Conservation (phyloP, 2,797 vertebrate species). For the Hephaestus fuliginosus region DNA sequence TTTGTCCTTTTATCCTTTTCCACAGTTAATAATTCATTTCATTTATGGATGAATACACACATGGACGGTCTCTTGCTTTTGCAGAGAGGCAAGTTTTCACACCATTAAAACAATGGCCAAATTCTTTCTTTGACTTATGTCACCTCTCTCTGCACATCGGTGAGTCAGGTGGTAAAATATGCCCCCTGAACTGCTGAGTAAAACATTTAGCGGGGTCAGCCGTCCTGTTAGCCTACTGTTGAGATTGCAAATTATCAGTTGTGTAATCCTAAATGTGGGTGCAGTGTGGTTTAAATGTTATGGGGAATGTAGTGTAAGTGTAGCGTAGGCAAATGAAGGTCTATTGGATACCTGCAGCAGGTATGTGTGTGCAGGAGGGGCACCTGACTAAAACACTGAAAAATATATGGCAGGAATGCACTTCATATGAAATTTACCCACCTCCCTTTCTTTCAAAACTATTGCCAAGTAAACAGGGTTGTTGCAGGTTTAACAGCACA, state of each 20-base stretch:
- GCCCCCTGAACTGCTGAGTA: constrained; percentile 59
- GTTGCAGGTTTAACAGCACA: neutral
- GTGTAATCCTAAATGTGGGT: constrained; percentile 65
- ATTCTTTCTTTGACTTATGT: constrained; percentile 32
- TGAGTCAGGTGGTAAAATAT: constrained; percentile 33
- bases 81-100: constrained; percentile 14
- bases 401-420: neutral
- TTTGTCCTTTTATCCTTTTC: constrained; percentile 1
- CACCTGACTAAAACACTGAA: neutral
- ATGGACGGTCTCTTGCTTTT: constrained; percentile 11
- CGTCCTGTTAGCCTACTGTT: constrained; percentile 46
- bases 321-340: constrained; percentile 45
- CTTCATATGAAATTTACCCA: neutral
- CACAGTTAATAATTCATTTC: neutral
- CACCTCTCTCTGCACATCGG: constrained; percentile 5
- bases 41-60: constrained; percentile 2
- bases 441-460: neutral
- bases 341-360: constrained; percentile 48
- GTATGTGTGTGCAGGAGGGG: neutral
- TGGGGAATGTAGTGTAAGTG: constrained; percentile 54
- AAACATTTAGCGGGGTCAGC: constrained; percentile 50
- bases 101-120: constrained; percentile 7
- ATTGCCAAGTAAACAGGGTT: neutral
- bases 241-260: constrained; percentile 66
- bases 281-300: constrained; percentile 59